These are phyloP conservation scores for Dicentrarchus labrax DNA, from an alignment of 2,113 vertebrate species.

Conservation along the genomic window DNA sequence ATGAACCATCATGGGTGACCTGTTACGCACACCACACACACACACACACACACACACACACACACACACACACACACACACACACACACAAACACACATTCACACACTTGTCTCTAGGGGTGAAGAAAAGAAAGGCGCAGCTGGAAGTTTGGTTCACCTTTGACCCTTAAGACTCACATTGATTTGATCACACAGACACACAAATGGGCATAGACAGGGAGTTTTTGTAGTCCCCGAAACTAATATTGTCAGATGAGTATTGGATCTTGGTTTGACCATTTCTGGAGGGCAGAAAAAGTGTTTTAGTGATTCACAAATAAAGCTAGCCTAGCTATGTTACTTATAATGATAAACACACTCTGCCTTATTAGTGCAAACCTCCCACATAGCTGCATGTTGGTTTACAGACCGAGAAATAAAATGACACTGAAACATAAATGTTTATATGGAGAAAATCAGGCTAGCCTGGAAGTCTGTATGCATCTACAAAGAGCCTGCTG, in stretches of 20 bases:
- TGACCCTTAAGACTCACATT: constrained; percentile 53
- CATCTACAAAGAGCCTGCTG: not conserved
- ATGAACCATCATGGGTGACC: constrained; percentile 18
- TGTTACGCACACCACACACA: constrained; percentile 31
- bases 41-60: constrained; percentile 25
- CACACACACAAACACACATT: constrained; percentile 28
- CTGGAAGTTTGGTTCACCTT: constrained; percentile 69
- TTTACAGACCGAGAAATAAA: constrained; percentile 70
- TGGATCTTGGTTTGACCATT: constrained; percentile 13
- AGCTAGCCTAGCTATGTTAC: constrained; percentile 9
- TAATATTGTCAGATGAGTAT: constrained; percentile 33
- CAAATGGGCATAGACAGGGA: constrained; percentile 15
- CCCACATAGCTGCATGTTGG: constrained; percentile 52
- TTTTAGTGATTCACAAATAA: constrained; percentile 50
- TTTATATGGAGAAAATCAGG: constrained; percentile 64
- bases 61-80: too few relatives aligned
- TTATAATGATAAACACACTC: constrained; percentile 69
- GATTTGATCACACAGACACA: constrained; percentile 49
- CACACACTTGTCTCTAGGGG: constrained; percentile 16
- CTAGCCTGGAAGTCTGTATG: constrained; percentile 35
- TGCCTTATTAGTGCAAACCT: constrained; percentile 66
- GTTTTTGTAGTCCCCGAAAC: constrained; percentile 19
- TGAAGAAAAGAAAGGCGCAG: constrained; percentile 52
- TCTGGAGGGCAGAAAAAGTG: constrained; percentile 8
- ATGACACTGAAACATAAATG: constrained; percentile 72